Percentiles rank a stretch among this genome's conserved stretches.
phyloP scores from a whole-genome alignment of 2,888 invertebrate species.

The Sinopyrophorus schimmeli region DNA sequence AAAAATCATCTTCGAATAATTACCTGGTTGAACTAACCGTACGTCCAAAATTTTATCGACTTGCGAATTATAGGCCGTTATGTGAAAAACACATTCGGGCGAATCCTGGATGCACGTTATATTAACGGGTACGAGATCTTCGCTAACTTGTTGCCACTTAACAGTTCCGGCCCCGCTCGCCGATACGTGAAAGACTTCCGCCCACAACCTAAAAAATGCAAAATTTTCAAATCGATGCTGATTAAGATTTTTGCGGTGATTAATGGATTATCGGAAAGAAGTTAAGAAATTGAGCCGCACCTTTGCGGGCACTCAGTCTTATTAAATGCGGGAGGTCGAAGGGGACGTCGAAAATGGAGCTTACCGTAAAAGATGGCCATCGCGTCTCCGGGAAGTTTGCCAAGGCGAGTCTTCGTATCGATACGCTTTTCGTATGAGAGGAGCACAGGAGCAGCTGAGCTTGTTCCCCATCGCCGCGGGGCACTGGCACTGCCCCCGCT shows the following conservation, averaged over 20 bases:
- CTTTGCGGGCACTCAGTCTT: too few species aligned
- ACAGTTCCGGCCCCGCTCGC: conserved; percentile 90
- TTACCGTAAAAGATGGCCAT: conserved; percentile 87
- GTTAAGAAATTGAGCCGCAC: too few species aligned
- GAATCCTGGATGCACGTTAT: conserved; percentile 97
- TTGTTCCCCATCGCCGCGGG: conserved; percentile 92
- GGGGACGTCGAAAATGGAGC: too few species aligned
- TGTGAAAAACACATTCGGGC: conserved; percentile 96
- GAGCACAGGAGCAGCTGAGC: conserved; percentile 95
- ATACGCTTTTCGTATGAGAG: conserved; percentile 94
- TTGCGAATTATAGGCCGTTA: conserved; percentile 98
- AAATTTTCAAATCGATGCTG: neutral
- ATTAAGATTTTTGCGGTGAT: too few species aligned
- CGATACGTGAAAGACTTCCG: conserved; percentile 97
- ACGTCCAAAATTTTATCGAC: conserved; percentile 98
- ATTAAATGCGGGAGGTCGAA: too few species aligned
- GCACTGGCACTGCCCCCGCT: conserved; percentile 63
- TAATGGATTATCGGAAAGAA: too few species aligned
- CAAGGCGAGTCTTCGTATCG: conserved; percentile 96
- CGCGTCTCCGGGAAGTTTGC: conserved; percentile 83
- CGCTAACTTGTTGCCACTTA: conserved; percentile 97
- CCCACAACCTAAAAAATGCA: conserved; percentile 80
- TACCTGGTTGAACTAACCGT: conserved; percentile 94
- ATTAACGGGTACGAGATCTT: conserved; percentile 97
- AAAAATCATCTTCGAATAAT: too few species aligned